Conservation (phyloP, 1,140 invertebrate species). For the Polypedilum pembai region DNA sequence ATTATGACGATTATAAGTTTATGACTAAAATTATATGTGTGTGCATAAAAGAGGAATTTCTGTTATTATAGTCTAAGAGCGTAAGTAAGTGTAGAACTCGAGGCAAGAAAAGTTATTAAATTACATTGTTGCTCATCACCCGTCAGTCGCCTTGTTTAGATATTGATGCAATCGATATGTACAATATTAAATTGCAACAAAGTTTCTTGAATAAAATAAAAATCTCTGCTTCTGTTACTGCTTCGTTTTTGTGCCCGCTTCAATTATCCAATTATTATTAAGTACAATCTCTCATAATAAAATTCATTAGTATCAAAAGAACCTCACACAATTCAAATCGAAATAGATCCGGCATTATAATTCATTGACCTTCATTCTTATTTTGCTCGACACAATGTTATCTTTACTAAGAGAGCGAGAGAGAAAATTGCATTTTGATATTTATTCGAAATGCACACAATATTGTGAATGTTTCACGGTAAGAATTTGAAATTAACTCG, state of each 20-base stretch:
- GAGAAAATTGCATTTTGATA: not conserved
- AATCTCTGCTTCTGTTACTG: too few species aligned
- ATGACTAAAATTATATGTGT: conserved; percentile 13
- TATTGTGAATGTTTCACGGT: not conserved
- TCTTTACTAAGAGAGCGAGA: too few species aligned
- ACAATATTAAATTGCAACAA: conserved; percentile 18
- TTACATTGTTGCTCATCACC: not conserved
- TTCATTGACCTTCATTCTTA: conserved; percentile 2
- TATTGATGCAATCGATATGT: not conserved
- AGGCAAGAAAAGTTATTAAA: conserved; percentile 1
- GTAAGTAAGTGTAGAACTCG: conserved; percentile 8
- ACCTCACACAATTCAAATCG: not conserved
- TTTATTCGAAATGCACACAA: not conserved
- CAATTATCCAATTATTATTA: too few species aligned
- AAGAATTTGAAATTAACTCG: not conserved
- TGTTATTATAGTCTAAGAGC: not conserved
- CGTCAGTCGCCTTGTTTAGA: not conserved
- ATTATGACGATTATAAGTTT: conserved; percentile 14
- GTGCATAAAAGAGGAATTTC: not conserved
- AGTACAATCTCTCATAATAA: too few species aligned
- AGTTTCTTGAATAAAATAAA: not conserved
- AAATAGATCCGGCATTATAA: conserved; percentile 12
- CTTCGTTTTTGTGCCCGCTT: too few species aligned
- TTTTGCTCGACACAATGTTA: too few species aligned
- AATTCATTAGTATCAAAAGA: too few species aligned